phyloP scores from a whole-genome alignment of 2,797 vertebrate species.

The Manis crassicaudata region DNA sequence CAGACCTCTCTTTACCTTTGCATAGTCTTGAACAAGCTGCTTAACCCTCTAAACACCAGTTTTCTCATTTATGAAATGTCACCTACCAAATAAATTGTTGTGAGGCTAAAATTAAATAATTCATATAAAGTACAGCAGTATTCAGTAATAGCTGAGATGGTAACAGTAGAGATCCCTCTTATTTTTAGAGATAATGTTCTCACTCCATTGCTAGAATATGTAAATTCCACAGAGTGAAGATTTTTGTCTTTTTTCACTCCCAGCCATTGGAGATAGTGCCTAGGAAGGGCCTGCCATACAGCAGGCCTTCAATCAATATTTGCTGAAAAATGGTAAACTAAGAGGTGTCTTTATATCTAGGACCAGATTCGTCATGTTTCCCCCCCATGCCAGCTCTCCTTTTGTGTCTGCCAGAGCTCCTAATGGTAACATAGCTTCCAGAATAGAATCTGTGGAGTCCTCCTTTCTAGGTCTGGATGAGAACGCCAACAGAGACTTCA shows the following conservation, averaged over 20 bases:
- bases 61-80: too few relatives aligned
- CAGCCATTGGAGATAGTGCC: not conserved
- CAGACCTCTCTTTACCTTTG: not conserved
- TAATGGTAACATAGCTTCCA: not conserved
- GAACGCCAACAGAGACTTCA: not conserved
- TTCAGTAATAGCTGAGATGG: not conserved
- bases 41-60: too few relatives aligned
- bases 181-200: not conserved
- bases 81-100: too few relatives aligned
- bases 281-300: not conserved
- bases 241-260: not conserved
- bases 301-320: not conserved
- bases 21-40: too few relatives aligned
- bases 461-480: not conserved
- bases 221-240: not conserved
- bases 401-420: not conserved
- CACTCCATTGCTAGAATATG: not conserved
- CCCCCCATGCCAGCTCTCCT: not conserved
- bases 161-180: fast-evolving
- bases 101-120: not conserved
- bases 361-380: not conserved
- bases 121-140: not conserved
- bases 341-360: not conserved
- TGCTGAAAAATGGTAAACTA: not conserved
- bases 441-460: not conserved